Base-by-base conservation (phyloP, 2,797 vertebrate species). In the Ptychobarbus kaznakovi region DNA sequence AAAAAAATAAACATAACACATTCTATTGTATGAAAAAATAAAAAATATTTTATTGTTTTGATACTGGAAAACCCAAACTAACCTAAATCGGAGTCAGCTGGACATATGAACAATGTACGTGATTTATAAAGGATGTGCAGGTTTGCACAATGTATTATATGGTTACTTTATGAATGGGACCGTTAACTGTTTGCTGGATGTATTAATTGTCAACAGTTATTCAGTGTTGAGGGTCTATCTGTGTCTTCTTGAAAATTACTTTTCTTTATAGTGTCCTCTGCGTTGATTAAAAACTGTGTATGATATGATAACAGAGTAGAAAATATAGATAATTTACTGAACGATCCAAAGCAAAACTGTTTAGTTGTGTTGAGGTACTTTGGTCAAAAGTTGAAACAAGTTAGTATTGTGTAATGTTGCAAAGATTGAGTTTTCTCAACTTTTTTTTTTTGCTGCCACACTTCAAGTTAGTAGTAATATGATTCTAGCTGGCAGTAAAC, bases 401-500 rank as follows among this genome's bases (percentile, higher is more conserved):
- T n/a, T n/a, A n/a, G 0, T 49, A 1, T 20, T 49, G 44, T 13
- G 25, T 49, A 15, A 49, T 49, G 25, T 20, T 58, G 32, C 20
- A 6, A 56, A 32, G 4, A 49, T 40, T 2, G 16, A 75, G 18
- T 20, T 35, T 22, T 22, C 16, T 75, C 18, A 76, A 56, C 4
- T 10, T 53, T 53, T 53, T 6, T 15, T 76, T 56, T n/a, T 56
- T 38, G 53, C 25, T 80, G 66, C 40, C 76, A 80, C 66, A 35
- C 5, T 72, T 73, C 65, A 80, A 46, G 20, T 80, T 49, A 79
- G 86, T 88, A 91, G 93, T 92, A 91, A 94, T 90, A 90, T 87
- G 89, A 88, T 87, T 87, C 90, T 91, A 92, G 88, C 91, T 95
- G 94, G 93, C 94, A 94, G 84, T 87, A 87, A 88, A 77, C 73